Percentiles rank a stretch among this genome's conserved stretches.
Evolutionary conservation across 2,797 vertebrate species (phyloP).

Genomic region (Hoplostethus atlanticus): DNA sequence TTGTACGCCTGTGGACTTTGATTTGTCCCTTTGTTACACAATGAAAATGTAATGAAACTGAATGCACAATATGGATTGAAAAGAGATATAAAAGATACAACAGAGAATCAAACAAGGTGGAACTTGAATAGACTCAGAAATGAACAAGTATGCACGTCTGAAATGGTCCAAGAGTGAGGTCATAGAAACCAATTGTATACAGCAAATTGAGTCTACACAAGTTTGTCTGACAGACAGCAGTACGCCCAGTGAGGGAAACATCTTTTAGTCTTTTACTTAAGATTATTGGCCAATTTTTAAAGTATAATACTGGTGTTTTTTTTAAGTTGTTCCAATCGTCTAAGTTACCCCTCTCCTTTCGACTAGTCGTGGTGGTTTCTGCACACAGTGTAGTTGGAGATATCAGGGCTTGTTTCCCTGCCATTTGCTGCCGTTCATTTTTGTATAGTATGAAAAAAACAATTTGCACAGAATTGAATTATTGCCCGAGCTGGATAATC

Average conservation of each 20-base stretch:
- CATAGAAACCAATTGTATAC: conserved; percentile 22
- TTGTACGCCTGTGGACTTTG: not conserved
- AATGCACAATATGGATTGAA: no score
- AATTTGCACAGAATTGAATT: not conserved
- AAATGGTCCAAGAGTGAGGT: conserved; percentile 6
- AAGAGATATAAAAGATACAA: conserved; percentile 6
- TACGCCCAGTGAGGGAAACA: not conserved
- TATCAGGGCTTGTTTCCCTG: no score
- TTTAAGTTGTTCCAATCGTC: not conserved
- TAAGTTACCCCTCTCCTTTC: no score
- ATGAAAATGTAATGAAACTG: conserved; percentile 4
- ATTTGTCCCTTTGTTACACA: conserved; percentile 19
- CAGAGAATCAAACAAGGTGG: conserved; percentile 11
- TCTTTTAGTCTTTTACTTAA: conserved; percentile 3
- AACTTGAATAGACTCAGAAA: conserved; percentile 10
- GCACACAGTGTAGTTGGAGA: no score
- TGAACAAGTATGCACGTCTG: conserved; percentile 3
- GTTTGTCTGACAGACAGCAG: not conserved
- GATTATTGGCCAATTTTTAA: not conserved
- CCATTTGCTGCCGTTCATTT: not conserved
- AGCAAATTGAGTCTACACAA: conserved; percentile 29
- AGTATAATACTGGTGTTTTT: no score
- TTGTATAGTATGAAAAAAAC: conserved; percentile 4
- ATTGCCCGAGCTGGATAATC: not conserved
- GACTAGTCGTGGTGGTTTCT: no score